Conservation (phyloP, 2,113 vertebrate species). For the Mesembrinibis cayennensis region DNA sequence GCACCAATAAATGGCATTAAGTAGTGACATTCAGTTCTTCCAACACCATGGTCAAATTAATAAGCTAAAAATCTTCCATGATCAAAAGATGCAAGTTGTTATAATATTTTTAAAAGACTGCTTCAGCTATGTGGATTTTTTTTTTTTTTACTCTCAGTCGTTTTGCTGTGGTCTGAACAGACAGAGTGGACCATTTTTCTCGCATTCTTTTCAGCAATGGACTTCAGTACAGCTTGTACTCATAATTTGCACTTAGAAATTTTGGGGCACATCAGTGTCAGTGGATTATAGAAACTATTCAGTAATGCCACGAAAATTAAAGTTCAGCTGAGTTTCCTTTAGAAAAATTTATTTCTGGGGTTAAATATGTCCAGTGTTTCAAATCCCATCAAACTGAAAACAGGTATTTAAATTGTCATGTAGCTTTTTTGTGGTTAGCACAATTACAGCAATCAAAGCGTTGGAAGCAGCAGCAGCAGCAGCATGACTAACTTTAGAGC, state of each 20-base stretch:
- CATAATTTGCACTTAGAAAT: neutral
- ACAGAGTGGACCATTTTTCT: neutral
- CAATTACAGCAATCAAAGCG: conserved; percentile 19
- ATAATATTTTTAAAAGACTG: neutral
- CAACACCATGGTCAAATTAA: neutral
- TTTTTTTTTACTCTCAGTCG: neutral
- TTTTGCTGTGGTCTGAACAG: neutral
- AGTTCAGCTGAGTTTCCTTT: conserved; percentile 1
- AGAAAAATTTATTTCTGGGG: neutral
- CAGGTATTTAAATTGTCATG: conserved; percentile 50
- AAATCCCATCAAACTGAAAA: conserved; percentile 20
- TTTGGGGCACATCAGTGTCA: neutral
- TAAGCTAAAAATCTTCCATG: neutral
- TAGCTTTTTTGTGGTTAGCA: conserved; percentile 30
- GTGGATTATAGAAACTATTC: neutral
- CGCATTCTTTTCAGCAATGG: neutral
- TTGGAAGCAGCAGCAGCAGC: conserved; percentile 3
- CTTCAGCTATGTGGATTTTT: neutral
- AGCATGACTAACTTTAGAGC: neutral
- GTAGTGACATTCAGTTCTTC: neutral
- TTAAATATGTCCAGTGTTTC: conserved; percentile 49
- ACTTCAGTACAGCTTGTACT: neutral
- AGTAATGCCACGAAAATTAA: conserved; percentile 3
- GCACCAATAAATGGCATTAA: neutral
- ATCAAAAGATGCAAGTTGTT: neutral